Conservation (phyloP, 2,888 invertebrate genomes). For the Chloromyia formosa region DNA sequence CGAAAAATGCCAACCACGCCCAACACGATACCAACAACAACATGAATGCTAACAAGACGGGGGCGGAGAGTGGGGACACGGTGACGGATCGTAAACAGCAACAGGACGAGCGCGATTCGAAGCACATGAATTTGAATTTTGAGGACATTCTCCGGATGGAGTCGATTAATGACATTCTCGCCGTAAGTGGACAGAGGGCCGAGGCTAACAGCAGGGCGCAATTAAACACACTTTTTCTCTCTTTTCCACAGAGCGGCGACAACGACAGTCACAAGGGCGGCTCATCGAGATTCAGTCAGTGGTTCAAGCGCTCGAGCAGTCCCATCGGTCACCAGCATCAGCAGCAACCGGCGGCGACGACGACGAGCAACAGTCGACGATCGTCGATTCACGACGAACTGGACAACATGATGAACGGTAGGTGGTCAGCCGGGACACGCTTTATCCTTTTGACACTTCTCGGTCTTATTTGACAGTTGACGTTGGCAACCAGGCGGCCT, state of each 20-base stretch:
- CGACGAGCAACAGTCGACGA: conserved; percentile 62
- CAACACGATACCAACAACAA: conserved; percentile 29
- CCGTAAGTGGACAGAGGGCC: conserved; percentile 67
- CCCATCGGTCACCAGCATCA: conserved; percentile 44
- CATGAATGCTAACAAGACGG: not conserved
- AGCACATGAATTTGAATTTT: conserved; percentile 74
- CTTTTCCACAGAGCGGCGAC: conserved; percentile 62
- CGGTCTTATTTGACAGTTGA: not conserved
- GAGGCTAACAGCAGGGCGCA: too few species aligned
- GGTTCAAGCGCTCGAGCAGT: conserved; percentile 71
- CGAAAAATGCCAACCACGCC: conserved; percentile 43
- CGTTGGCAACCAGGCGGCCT: not conserved
- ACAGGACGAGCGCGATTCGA: conserved; percentile 23
- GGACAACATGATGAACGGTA: conserved; percentile 74
- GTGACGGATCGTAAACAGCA: not conserved
- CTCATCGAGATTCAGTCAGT: conserved; percentile 80
- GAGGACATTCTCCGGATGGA: conserved; percentile 88
- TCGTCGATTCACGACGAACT: conserved; percentile 71
- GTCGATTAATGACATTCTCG: conserved; percentile 75
- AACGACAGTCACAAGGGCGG: conserved; percentile 66
- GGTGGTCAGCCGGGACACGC: not conserved
- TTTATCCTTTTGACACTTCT: not conserved
- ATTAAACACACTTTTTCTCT: too few species aligned
- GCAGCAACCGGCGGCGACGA: conserved; percentile 46
- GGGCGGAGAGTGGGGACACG: not conserved